Evolutionary conservation across 2,888 invertebrate species (phyloP).

Genomic region (Lottia gigantea): DNA sequence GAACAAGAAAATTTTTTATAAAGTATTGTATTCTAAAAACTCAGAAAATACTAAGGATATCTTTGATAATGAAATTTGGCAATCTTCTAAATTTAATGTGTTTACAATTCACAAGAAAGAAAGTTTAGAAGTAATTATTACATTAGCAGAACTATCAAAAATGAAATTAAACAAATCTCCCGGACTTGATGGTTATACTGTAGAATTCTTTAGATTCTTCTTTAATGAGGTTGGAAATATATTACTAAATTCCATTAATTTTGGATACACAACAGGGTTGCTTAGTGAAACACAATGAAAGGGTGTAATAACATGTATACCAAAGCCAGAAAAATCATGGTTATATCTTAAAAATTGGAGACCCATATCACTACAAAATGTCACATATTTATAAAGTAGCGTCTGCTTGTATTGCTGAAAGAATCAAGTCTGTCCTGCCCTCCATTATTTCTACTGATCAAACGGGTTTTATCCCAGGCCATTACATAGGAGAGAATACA

Average conservation of each 20-base stretch:
- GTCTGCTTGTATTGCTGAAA: not conserved
- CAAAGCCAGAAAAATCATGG: not conserved
- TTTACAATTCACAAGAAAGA: no score
- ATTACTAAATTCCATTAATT: conserved; percentile 8
- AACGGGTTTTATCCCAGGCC: conserved; percentile 4
- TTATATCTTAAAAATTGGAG: conserved; percentile 12
- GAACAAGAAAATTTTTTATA: not conserved
- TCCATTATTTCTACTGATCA: not conserved
- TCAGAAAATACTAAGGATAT: no score
- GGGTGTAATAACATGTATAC: conserved; percentile 9
- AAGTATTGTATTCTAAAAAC: not conserved
- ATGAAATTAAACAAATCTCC: conserved; percentile 14
- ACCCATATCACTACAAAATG: conserved; percentile 12
- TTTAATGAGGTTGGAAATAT: conserved; percentile 1
- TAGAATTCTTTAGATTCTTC: conserved; percentile 15
- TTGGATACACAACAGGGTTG: not conserved
- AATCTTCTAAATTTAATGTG: no score
- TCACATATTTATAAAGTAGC: conserved; percentile 15
- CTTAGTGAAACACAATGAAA: conserved; percentile 9
- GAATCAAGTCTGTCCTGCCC: conserved; percentile 9
- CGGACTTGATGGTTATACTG: conserved; percentile 11
- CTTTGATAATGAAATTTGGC: no score
- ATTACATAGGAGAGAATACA: conserved; percentile 19
- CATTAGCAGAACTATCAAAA: no score
- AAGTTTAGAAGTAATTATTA: no score